Evolutionary conservation across 2,888 invertebrate genomes (phyloP), one percentile per base, ranked within the genome.

Genomic region (Anodontia alba): DNA sequence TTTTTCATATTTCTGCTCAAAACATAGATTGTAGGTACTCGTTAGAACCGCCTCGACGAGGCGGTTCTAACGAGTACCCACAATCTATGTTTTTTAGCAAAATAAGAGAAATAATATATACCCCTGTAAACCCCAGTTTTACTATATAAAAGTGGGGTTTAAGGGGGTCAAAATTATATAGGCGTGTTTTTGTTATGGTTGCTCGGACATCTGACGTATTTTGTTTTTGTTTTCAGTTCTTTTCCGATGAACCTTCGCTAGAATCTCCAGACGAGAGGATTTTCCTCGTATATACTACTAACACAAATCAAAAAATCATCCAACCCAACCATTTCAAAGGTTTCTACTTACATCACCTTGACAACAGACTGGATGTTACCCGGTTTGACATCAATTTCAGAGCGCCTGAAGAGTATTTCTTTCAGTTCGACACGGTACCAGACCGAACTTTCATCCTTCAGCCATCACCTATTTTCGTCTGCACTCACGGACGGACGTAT

Each of bases 351-450:
- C 83, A 86, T 73, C 86, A 86, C 57, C 69, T 86, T n/a, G 86
- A 86, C 69, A 36, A 73, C 26, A 33, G 49, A 1, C 76, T 86
- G 66, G 78, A 76, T 46, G 79, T 86, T 15, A 77, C 83, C 38
- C 75, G 77, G 62, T 70, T 86, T 5, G 80, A 86, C 62, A 43
- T 86, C 7, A 86, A 86, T 67, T 83, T 79, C 78, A 29, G 86
- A 23, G 83, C 83, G 33, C 86, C 86, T 26, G 86, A 86, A 36
- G 83, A 86, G 51, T 86, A 81, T 57, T 86, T 81, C 70, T 86
- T 86, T 70, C 77, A 83, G 36, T 80, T 86, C 46, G 81, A 75
- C 26, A 79, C 81, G 7, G 78, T 81, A 15, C 81, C 86, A 31
- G 83, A 83, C 57, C 12, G 1, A 7, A 46, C 51, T 1, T 17